These are phyloP conservation scores for Isotomurus palustris DNA, from an alignment of 2,888 invertebrate genomes.

Conservation along the genomic window DNA sequence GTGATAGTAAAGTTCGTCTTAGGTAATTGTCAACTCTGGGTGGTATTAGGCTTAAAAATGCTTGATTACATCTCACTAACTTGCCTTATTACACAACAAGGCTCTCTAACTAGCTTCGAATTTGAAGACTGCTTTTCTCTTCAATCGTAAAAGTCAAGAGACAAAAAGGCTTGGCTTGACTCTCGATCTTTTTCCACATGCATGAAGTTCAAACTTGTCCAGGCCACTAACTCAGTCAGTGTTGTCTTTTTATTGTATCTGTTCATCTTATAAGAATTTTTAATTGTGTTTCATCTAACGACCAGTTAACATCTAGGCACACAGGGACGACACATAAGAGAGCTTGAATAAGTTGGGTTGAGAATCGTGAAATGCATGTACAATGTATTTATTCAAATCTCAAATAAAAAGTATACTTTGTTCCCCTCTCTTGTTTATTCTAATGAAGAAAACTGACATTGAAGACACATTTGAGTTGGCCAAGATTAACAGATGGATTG, in stretches of 20 bases:
- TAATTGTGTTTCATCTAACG: conserved; percentile 19
- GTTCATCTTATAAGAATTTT: conserved; percentile 20
- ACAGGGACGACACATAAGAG: too few species aligned
- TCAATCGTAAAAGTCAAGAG: conserved; percentile 31
- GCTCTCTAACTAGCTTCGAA: conserved; percentile 9
- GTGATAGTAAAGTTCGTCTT: conserved; percentile 38
- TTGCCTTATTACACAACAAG: conserved; percentile 25
- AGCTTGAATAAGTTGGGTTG: too few species aligned
- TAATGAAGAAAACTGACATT: too few species aligned
- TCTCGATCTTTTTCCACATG: background rate
- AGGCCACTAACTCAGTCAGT: conserved; percentile 16
- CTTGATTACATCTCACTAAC: conserved; percentile 39
- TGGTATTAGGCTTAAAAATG: conserved; percentile 43
- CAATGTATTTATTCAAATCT: too few species aligned
- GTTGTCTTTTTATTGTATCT: conserved; percentile 22
- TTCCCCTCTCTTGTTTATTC: too few species aligned
- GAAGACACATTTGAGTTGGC: too few species aligned
- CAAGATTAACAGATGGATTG: too few species aligned
- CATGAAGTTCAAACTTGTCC: conserved; percentile 19
- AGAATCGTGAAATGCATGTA: conserved; percentile 5
- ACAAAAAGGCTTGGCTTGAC: conserved; percentile 7
- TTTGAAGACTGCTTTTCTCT: conserved; percentile 14
- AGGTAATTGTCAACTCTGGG: conserved; percentile 46
- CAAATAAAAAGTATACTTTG: too few species aligned
- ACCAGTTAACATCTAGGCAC: background rate